Conservation (phyloP, 1,140 invertebrate species). For the Octopus sinensis region DNA sequence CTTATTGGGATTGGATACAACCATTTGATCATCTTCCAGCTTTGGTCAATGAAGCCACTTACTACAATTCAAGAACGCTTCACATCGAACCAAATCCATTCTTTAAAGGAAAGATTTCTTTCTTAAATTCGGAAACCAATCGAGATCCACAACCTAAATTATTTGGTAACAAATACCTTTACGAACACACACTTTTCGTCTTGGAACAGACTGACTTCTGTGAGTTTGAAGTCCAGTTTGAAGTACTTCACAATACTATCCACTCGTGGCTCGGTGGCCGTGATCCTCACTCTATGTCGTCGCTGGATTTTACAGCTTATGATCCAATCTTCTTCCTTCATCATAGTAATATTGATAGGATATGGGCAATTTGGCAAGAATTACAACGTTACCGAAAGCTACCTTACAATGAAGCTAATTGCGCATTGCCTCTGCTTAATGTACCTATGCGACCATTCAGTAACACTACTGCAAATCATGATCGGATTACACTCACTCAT, state of each 20-base stretch:
- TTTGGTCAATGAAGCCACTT: conserved; percentile 21
- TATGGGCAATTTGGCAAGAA: conserved; percentile 32
- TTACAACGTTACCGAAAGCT: conserved; percentile 24
- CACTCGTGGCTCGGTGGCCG: conserved; percentile 23
- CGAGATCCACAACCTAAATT: background rate
- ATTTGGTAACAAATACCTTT: conserved; percentile 14
- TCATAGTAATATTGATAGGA: conserved; percentile 26
- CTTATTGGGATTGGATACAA: conserved; percentile 33
- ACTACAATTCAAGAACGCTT: conserved; percentile 23
- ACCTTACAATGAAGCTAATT: conserved; percentile 27
- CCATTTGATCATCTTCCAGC: conserved; percentile 21
- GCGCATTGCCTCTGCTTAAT: conserved; percentile 22
- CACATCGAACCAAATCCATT: conserved; percentile 12
- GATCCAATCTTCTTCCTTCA: conserved; percentile 19
- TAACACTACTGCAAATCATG: conserved; percentile 1
- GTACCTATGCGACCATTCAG: conserved; percentile 23
- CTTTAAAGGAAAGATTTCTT: conserved; percentile 5
- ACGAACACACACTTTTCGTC: conserved; percentile 15
- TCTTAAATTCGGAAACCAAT: background rate
- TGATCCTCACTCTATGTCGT: conserved; percentile 23
- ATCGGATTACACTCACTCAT: conserved; percentile 17
- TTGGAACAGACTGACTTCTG: conserved; percentile 33
- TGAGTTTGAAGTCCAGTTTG: conserved; percentile 30
- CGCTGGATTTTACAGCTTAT: conserved; percentile 25
- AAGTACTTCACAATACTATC: conserved; percentile 28